Percentiles rank a stretch among this genome's conserved stretches.
These are phyloP conservation scores for Trisateles emortualis DNA, from an alignment of 2,888 invertebrate species.

Conservation along the genomic window DNA sequence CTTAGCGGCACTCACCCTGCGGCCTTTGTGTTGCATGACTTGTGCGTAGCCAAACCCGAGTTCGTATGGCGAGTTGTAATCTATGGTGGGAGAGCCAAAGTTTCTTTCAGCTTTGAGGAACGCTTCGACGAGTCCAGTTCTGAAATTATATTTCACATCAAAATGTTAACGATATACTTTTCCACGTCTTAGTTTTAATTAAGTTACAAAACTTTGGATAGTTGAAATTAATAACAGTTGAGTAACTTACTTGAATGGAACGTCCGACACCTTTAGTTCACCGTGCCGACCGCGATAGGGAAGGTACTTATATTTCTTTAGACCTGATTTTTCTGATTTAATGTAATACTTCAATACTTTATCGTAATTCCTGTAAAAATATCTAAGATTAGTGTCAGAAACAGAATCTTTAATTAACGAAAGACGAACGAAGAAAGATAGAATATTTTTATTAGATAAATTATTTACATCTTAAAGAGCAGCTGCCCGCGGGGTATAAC, in stretches of 20 bases:
- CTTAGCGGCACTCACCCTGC: constrained; percentile 89
- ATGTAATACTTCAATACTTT: constrained; percentile 88
- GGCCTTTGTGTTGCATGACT: constrained; percentile 87
- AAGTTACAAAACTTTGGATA: constrained; percentile 42
- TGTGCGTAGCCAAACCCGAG: constrained; percentile 87
- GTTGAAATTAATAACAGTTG: constrained; percentile 46
- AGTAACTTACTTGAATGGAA: constrained; percentile 82
- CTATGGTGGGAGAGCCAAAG: constrained; percentile 85
- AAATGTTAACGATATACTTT: constrained; percentile 12
- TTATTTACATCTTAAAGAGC: too few relatives aligned
- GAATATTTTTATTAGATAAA: too few relatives aligned
- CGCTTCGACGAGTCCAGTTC: constrained; percentile 83
- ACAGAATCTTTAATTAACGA: too few relatives aligned
- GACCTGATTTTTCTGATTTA: constrained; percentile 87
- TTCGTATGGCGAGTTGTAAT: constrained; percentile 88
- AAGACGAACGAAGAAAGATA: too few relatives aligned
- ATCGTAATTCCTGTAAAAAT: constrained; percentile 87
- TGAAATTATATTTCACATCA: constrained; percentile 52
- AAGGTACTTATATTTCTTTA: constrained; percentile 80
- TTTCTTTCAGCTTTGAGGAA: constrained; percentile 88
- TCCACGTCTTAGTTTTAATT: constrained; percentile 31
- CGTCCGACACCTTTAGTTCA: constrained; percentile 88
- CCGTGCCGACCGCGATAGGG: constrained; percentile 88
- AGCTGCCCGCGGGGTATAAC: too few relatives aligned
- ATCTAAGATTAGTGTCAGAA: too few relatives aligned